Evolutionary conservation across 2,113 vertebrate species (phyloP).

Genomic region (Setophaga coronata): DNA sequence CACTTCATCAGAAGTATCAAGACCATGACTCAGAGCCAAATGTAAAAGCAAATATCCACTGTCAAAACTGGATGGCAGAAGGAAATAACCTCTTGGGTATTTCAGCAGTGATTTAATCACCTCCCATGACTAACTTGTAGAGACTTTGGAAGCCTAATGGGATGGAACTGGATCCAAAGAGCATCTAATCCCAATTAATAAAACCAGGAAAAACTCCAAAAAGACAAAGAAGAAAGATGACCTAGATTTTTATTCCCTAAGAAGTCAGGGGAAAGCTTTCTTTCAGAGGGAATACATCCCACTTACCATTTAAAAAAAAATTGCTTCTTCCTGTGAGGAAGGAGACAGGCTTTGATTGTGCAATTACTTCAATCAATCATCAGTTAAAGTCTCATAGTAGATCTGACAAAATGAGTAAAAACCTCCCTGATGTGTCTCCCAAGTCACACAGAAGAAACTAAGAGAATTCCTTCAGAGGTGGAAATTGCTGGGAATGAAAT

Average conservation of each 20-base stretch:
- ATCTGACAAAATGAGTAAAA: not conserved
- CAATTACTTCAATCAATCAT: not conserved
- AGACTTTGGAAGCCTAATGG: slow-evolving; percentile 8
- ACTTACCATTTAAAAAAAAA: not conserved
- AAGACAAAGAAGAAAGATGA: slow-evolving; percentile 3
- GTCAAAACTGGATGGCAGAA: not conserved
- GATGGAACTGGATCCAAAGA: not conserved
- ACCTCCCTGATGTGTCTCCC: not conserved
- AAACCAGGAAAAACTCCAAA: slow-evolving; percentile 8
- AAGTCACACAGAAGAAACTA: not conserved
- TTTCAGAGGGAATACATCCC: not conserved
- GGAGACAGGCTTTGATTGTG: not conserved
- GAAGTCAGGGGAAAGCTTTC: not conserved
- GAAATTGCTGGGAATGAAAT: not conserved
- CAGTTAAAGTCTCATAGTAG: not conserved
- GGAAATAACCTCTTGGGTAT: slow-evolving; percentile 36
- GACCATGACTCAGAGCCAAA: not conserved
- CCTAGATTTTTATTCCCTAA: not conserved
- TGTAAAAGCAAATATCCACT: not conserved
- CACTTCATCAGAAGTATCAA: not conserved
- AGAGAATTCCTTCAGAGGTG: not conserved
- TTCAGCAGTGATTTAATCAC: slow-evolving; percentile 42
- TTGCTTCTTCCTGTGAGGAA: not conserved
- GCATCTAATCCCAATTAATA: slow-evolving; percentile 16
- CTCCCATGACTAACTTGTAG: slow-evolving; percentile 22